Percentiles rank a stretch among this genome's conserved stretches.
phyloP scores from a whole-genome alignment of 2,888 invertebrate genomes.

The Morpho deidamia region DNA sequence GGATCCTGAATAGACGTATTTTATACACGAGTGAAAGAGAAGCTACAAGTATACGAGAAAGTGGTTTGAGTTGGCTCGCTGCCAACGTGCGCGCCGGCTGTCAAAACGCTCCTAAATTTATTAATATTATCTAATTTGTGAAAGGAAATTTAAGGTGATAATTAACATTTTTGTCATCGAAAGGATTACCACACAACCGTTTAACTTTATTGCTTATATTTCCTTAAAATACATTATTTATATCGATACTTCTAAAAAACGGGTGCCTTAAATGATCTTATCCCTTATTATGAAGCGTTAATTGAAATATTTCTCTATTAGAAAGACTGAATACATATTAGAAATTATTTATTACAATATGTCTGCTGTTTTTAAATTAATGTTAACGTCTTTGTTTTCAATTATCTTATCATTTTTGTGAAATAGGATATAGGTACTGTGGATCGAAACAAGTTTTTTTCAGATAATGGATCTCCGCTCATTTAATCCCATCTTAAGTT shows the following conservation, averaged over 20 bases:
- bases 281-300: not conserved
- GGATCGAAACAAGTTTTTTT: not conserved
- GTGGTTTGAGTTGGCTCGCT: slow-evolving; percentile 50
- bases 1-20: slow-evolving; percentile 28
- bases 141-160: slow-evolving; percentile 57
- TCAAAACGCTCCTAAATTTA: slow-evolving; percentile 58
- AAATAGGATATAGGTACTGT: not conserved
- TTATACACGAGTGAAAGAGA: slow-evolving; percentile 40
- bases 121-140: slow-evolving; percentile 62
- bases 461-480: slow-evolving; percentile 6
- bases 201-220: slow-evolving; percentile 39
- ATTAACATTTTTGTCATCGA: slow-evolving; percentile 67
- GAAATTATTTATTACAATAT: too few relatives aligned
- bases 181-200: slow-evolving; percentile 50
- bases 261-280: slow-evolving; percentile 3
- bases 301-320: slow-evolving; percentile 4
- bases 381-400: too few relatives aligned
- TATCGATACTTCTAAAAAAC: slow-evolving; percentile 18
- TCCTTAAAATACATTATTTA: slow-evolving; percentile 35
- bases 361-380: too few relatives aligned
- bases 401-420: not conserved
- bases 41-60: slow-evolving; percentile 53
- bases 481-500: slow-evolving; percentile 14
- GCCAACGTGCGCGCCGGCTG: slow-evolving; percentile 47
- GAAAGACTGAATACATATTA: not conserved